These are phyloP conservation scores for Dioctria linearis DNA, from an alignment of 2,888 invertebrate genomes.

Conservation along the genomic window DNA sequence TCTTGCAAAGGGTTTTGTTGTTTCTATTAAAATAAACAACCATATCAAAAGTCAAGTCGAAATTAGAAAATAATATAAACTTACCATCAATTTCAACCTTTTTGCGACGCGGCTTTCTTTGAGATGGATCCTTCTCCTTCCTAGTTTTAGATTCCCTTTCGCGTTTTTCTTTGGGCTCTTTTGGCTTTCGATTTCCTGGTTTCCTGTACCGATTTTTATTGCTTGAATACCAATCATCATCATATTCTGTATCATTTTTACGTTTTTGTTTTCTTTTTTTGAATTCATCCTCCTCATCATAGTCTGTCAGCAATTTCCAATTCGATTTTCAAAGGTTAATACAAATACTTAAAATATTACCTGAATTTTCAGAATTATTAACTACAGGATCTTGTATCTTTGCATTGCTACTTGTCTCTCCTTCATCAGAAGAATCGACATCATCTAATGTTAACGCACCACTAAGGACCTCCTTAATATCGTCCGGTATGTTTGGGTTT, in stretches of 20 bases:
- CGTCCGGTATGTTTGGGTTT: constrained; percentile 70
- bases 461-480: constrained; percentile 70
- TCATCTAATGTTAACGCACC: constrained; percentile 68
- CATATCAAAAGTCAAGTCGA: background rate
- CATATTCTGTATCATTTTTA: constrained; percentile 69
- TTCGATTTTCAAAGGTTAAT: background rate
- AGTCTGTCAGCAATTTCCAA: constrained; percentile 61
- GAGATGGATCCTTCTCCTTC: constrained; percentile 19
- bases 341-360: constrained; percentile 12
- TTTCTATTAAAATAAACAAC: constrained; percentile 39
- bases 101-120: constrained; percentile 37
- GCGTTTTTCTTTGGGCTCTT: constrained; percentile 65
- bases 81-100: constrained; percentile 26
- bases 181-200: constrained; percentile 58
- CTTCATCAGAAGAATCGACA: constrained; percentile 62
- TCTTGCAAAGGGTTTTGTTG: constrained; percentile 31
- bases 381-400: constrained; percentile 8
- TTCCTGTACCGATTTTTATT: constrained; percentile 58
- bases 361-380: constrained; percentile 11
- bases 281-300: constrained; percentile 68
- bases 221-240: constrained; percentile 70
- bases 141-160: constrained; percentile 59
- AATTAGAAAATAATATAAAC: constrained; percentile 6
- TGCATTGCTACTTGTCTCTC: background rate
- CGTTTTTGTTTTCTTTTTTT: constrained; percentile 68